Conservation (phyloP, 2,113 vertebrate genomes). For the Hypomesus transpacificus region DNA sequence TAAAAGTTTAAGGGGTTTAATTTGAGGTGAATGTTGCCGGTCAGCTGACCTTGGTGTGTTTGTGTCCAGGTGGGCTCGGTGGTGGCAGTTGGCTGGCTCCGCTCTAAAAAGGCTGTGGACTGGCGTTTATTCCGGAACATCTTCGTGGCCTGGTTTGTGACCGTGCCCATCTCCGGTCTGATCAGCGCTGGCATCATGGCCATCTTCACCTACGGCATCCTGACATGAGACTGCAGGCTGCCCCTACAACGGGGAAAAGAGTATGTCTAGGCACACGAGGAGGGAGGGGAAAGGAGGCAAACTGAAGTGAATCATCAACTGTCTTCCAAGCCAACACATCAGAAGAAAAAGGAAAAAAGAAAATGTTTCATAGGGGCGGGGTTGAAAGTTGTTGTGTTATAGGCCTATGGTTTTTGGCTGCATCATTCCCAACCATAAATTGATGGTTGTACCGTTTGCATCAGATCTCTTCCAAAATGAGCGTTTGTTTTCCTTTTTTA, state of each 20-base stretch:
- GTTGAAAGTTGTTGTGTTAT: conserved; percentile 30
- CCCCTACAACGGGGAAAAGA: conserved; percentile 27
- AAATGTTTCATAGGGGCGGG: background rate
- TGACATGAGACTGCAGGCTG: conserved; percentile 29
- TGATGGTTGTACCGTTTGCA: conserved; percentile 37
- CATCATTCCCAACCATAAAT: conserved; percentile 45
- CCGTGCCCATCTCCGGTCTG: conserved; percentile 91
- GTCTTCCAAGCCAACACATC: conserved; percentile 39
- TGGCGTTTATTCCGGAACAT: conserved; percentile 98
- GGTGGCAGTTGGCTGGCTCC: conserved; percentile 94
- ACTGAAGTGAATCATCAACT: conserved; percentile 36
- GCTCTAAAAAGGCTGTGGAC: conserved; percentile 91
- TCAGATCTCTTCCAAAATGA: conserved; percentile 35
- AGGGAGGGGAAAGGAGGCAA: background rate
- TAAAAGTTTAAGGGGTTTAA: too few relatives aligned
- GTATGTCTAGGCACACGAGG: conserved; percentile 28
- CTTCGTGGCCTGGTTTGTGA: conserved; percentile 99
- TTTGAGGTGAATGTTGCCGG: background rate
- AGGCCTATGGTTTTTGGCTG: conserved; percentile 59
- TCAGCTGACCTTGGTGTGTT: background rate
- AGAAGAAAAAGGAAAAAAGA: conserved; percentile 32
- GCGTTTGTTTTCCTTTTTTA: conserved; percentile 33
- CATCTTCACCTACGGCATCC: conserved; percentile 75
- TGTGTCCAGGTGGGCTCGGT: conserved; percentile 87
- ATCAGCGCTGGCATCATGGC: conserved; percentile 97